Evolutionary conservation across 2,113 vertebrate species (phyloP).

Genomic region (Cephalopterus ornatus): DNA sequence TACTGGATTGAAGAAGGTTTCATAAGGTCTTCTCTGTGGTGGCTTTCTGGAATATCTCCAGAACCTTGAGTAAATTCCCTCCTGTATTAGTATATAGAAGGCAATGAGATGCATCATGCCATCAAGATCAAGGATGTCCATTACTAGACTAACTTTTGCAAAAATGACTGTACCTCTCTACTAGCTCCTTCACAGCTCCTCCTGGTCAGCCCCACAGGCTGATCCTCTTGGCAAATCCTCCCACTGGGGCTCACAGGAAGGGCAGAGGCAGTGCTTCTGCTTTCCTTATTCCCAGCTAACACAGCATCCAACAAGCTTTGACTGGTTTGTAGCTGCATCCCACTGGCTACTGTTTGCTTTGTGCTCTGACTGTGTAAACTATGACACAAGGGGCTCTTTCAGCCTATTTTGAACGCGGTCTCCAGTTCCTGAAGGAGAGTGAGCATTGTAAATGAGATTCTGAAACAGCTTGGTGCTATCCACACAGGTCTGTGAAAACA

Average conservation of each 20-base stretch:
- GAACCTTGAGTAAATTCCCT: background rate
- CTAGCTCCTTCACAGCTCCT: background rate
- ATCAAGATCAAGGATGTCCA: background rate
- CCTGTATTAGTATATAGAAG: background rate
- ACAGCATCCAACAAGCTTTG: background rate
- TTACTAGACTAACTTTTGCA: background rate
- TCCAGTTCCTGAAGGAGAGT: background rate
- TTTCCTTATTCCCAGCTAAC: background rate
- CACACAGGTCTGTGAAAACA: constrained; percentile 18
- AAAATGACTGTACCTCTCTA: background rate
- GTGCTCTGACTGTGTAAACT: background rate
- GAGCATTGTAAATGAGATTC: background rate
- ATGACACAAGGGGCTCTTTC: background rate
- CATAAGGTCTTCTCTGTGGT: background rate
- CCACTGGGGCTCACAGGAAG: background rate
- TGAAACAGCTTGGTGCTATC: constrained; percentile 12
- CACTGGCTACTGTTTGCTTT: background rate
- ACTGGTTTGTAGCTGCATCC: background rate
- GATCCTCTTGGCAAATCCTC: background rate
- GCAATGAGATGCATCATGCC: background rate
- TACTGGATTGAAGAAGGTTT: background rate
- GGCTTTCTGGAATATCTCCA: background rate
- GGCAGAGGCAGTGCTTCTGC: background rate
- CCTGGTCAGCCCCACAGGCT: background rate
- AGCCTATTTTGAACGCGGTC: background rate